These are phyloP conservation scores for Trematomus loennbergii DNA, from an alignment of 2,113 vertebrate genomes.

Conservation along the genomic window DNA sequence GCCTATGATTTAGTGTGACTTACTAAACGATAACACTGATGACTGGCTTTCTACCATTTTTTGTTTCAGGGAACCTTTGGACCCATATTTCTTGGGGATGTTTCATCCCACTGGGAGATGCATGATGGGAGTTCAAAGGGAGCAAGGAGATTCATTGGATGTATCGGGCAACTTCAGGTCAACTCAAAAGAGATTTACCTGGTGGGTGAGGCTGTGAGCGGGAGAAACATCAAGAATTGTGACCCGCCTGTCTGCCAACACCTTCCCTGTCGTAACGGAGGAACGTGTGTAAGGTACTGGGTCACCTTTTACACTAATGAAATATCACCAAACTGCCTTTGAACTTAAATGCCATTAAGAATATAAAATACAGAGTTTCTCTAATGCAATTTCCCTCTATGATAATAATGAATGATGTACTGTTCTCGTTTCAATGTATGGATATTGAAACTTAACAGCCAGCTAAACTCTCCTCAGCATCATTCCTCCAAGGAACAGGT, in stretches of 20 bases:
- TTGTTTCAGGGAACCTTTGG: constrained; percentile 83
- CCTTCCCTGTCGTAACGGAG: constrained; percentile 87
- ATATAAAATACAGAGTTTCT: constrained; percentile 10
- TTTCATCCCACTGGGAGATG: constrained; percentile 80
- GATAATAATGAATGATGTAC: neutral
- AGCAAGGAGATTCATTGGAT: constrained; percentile 84
- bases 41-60: constrained; percentile 13
- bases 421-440: too few relatives aligned
- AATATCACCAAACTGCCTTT: constrained; percentile 16
- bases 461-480: too few relatives aligned
- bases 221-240: constrained; percentile 88
- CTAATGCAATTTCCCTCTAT: neutral
- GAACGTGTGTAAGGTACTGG: constrained; percentile 87
- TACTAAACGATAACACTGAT: constrained; percentile 39
- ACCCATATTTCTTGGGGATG: constrained; percentile 86
- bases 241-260: constrained; percentile 83
- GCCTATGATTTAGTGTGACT: constrained; percentile 33
- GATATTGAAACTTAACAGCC: too few relatives aligned
- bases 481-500: too few relatives aligned
- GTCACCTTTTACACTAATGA: constrained; percentile 35
- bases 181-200: constrained; percentile 86
- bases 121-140: constrained; percentile 60
- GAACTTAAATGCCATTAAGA: constrained; percentile 14
- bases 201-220: constrained; percentile 81
- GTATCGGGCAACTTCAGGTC: constrained; percentile 87